Base-by-base conservation (phyloP, 2,888 invertebrate genomes). In the Hirtodrosophila trivittata region DNA sequence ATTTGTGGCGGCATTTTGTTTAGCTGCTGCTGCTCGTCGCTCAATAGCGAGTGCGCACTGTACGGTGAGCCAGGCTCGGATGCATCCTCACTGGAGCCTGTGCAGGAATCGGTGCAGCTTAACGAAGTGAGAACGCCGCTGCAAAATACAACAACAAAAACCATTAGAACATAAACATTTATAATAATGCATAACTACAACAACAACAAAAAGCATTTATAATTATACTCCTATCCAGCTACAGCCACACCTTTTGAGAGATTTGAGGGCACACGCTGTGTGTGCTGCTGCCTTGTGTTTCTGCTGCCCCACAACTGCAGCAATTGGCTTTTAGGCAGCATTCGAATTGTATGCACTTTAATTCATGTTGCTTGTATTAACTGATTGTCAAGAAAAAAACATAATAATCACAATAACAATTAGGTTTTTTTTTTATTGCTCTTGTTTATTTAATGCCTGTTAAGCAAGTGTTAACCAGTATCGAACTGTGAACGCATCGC, bases 1-100 rank as follows among this genome's bases (percentile, higher is more conserved):
- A 88, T 87, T 81, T 93, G 88, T 47, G 89, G 89, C 60, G 90
- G 87, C 89, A 89, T 89, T 59, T 75, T 87, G 56, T 64, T 78
- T 14, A 83, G 93, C 74, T 93, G 93, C 88, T 78, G 93, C 74
- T 93, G 93, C 88, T 92, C 92, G 86, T 92, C 91, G 91, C 93
- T 91, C 89, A 92, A 90, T 75, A 70, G 78, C 86, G 88, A 84
- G 67, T 85, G 85, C 42, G 80, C 87, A 90, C 90, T 96, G 91
- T 94, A 95, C 81, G 96, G 96, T 60, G 96, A 96, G 72, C 95
- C 95, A 55, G 96, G 96, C 91, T 96, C 96, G 82, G 96, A 95
- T 91, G 96, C 95, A 92, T 96, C 96, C 85, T 89, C 89, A 91
- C 96, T 96, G 86, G 93, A 94, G 86, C 94, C 93, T 72, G 93